Conservation (phyloP, 2,888 invertebrate genomes). For the Resseliella maxima region DNA sequence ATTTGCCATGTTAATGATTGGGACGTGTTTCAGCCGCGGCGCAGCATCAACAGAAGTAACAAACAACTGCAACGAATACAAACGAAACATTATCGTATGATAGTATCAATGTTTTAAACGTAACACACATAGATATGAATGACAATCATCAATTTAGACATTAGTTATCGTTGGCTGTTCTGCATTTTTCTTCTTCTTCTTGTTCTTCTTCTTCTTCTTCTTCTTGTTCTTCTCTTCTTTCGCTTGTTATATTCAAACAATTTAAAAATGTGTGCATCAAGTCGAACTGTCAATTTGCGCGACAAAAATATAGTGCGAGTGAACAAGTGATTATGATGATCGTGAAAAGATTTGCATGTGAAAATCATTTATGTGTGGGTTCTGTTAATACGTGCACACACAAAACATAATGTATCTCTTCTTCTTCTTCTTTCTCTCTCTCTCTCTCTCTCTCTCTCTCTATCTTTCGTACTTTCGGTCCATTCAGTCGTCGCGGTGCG, state of each 20-base stretch:
- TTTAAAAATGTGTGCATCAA: constrained; percentile 28
- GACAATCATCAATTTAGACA: constrained; percentile 42
- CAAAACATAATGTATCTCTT: neutral
- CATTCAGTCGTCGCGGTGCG: neutral
- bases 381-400: neutral
- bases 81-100: neutral
- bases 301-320: neutral
- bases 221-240: too few relatives aligned
- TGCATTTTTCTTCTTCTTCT: too few relatives aligned
- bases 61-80: too few relatives aligned
- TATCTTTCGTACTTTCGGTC: neutral
- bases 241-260: neutral
- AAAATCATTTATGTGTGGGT: neutral
- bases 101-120: neutral
- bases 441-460: neutral
- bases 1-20: constrained; percentile 43
- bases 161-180: constrained; percentile 18
- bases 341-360: neutral
- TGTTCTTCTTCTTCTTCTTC: too few relatives aligned
- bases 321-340: neutral
- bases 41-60: neutral
- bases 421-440: neutral
- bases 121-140: neutral
- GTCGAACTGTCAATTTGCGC: neutral
- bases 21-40: neutral